Evolutionary conservation across 2,113 vertebrate genomes (phyloP), one percentile per base, ranked within the genome.

Genomic region (Ammodytes dubius): DNA sequence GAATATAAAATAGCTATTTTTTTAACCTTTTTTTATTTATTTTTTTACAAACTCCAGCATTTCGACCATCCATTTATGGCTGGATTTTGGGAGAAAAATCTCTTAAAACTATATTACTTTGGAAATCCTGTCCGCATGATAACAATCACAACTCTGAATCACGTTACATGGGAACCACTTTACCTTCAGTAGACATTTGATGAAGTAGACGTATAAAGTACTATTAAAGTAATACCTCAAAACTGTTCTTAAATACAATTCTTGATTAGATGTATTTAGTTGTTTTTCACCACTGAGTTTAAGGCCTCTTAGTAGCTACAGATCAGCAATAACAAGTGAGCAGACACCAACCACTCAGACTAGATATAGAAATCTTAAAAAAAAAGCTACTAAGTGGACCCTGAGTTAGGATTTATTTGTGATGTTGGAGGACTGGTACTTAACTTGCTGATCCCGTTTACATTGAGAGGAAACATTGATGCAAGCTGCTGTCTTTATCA

Each of bases 1-100:
- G 81, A 35, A 78, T 74, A 50, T 40, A 10, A 67, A 77, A 27
- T 15, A 65, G 46, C 12, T 49, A 46, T 49, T 27, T 4, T 14
- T 40, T 39, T 53, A 9, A 72, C 40, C 42, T 53, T 49, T 27
- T 4, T 14, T 27, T 40, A 1, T 49, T 53, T 49, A 17, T 4
- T 14, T 14, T 40, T 39, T 53, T 13, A 72, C 40, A 68, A 43
- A 53, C 8, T 7, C 65, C 14, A 12, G 8, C 19, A 39, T 52
- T 13, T 17, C 60, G n/a, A 11, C 17, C 12, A 46, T 65, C 6
- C 2, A 12, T 52, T 65, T 66, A 52, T 70, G 50, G 37, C 13
- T 46, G 57, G 4, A 27, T 27, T 69, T 69, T 8, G 7, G 17
- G n/a, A n/a, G 8, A 2, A 35, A 43, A 27, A 50, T 3, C 3